Conservation (phyloP, 2,888 invertebrate genomes). For the Neocrepidodera transversa region DNA sequence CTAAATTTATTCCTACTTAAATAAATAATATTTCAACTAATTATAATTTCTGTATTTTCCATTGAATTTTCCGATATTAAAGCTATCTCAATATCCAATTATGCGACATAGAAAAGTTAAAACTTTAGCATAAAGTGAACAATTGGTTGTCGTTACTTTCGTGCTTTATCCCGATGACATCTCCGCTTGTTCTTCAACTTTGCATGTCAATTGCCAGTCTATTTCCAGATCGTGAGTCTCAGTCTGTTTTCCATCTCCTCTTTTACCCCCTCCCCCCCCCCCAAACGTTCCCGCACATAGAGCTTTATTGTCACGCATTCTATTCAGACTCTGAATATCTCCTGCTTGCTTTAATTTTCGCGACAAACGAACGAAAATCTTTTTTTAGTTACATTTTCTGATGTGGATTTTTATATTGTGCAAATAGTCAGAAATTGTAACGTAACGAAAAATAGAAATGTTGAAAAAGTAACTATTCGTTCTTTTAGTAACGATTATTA, state of each 20-base stretch:
- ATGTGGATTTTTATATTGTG: too few relatives aligned
- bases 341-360: neutral
- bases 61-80: too few relatives aligned
- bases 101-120: too few relatives aligned
- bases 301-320: constrained; percentile 39
- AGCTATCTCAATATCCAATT: too few relatives aligned
- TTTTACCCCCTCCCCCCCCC: neutral
- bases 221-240: constrained; percentile 36
- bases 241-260: constrained; percentile 1
- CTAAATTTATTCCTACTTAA: too few relatives aligned
- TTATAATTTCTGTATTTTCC: too few relatives aligned
- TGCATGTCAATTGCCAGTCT: constrained; percentile 41
- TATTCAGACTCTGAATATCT: neutral
- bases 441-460: too few relatives aligned
- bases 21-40: too few relatives aligned
- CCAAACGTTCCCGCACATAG: constrained; percentile 17
- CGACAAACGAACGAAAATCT: neutral
- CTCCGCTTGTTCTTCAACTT: constrained; percentile 36
- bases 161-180: constrained; percentile 43
- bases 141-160: constrained; percentile 26
- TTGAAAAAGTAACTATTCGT: too few relatives aligned
- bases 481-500: too few relatives aligned
- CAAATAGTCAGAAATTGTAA: too few relatives aligned
- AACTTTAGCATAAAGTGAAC: constrained; percentile 20
- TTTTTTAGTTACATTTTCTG: too few relatives aligned